Evolutionary conservation across 2,888 invertebrate species (phyloP).

Genomic region (Oegoconia quadripuncta): DNA sequence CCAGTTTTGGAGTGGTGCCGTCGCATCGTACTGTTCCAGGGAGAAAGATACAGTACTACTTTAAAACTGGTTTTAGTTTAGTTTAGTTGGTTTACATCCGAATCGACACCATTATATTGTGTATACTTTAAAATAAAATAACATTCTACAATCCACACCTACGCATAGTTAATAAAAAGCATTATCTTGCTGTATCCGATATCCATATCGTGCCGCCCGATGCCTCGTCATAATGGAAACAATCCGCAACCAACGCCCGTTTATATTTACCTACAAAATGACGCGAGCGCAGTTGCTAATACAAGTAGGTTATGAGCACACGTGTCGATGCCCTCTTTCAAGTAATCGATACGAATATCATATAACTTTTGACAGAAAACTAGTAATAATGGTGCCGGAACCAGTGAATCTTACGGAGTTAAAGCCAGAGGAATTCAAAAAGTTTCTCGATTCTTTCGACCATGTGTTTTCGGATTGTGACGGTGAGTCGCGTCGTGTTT

Average conservation of each 20-base stretch:
- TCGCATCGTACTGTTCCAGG: too few relatives aligned
- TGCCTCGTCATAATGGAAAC: constrained; percentile 30
- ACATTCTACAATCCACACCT: too few relatives aligned
- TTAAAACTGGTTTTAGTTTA: too few relatives aligned
- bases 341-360: constrained; percentile 14
- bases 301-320: constrained; percentile 47
- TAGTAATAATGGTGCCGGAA: constrained; percentile 28
- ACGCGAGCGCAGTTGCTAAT: constrained; percentile 55
- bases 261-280: constrained; percentile 36
- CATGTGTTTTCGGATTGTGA: constrained; percentile 88
- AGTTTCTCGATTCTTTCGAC: constrained; percentile 82
- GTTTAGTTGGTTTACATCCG: too few relatives aligned
- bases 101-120: too few relatives aligned
- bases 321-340: constrained; percentile 33
- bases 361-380: neutral
- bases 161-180: too few relatives aligned
- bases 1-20: too few relatives aligned
- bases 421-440: constrained; percentile 58
- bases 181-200: too few relatives aligned
- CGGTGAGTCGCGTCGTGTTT: too few relatives aligned
- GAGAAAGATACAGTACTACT: too few relatives aligned
- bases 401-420: constrained; percentile 64
- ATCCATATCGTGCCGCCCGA: too few relatives aligned
- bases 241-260: constrained; percentile 20
- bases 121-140: too few relatives aligned